Evolutionary conservation across 1,140 invertebrate species (phyloP).

Genomic region (Dryas iulia): DNA sequence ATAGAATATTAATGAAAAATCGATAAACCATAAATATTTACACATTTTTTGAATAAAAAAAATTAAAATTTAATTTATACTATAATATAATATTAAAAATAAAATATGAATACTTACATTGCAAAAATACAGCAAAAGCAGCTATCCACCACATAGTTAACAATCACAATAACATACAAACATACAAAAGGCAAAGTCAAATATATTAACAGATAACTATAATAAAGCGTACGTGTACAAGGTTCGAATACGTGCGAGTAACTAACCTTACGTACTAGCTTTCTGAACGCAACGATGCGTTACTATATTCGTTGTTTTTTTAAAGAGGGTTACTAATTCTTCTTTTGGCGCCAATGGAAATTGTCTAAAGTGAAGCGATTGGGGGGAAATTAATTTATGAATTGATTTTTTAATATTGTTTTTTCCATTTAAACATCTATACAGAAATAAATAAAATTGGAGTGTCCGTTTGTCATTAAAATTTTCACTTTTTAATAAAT

Average conservation of each 20-base stretch:
- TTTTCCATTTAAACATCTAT: too few relatives aligned
- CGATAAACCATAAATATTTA: too few relatives aligned
- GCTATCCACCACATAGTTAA: conserved; percentile 60
- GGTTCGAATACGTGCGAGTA: conserved; percentile 57
- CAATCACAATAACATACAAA: neutral
- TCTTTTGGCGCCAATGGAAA: neutral
- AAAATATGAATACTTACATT: conserved; percentile 51
- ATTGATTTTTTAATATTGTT: neutral
- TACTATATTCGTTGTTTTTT: conserved; percentile 46
- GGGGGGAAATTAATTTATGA: too few relatives aligned
- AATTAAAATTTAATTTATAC: neutral
- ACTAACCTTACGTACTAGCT: conserved; percentile 51
- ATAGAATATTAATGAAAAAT: neutral
- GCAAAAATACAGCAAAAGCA: conserved; percentile 48
- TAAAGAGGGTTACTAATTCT: neutral
- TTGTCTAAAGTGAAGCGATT: too few relatives aligned
- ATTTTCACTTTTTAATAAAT: too few relatives aligned
- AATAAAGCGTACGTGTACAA: conserved; percentile 56
- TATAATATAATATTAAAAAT: neutral
- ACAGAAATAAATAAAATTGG: too few relatives aligned
- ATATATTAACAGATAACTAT: too few relatives aligned
- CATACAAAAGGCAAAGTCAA: too few relatives aligned
- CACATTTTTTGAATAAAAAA: neutral
- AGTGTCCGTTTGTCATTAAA: too few relatives aligned
- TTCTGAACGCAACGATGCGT: conserved; percentile 51